Evolutionary conservation across 1,140 invertebrate species (phyloP), one percentile per base, ranked within the genome.

Genomic region (Cotesia glomerata): DNA sequence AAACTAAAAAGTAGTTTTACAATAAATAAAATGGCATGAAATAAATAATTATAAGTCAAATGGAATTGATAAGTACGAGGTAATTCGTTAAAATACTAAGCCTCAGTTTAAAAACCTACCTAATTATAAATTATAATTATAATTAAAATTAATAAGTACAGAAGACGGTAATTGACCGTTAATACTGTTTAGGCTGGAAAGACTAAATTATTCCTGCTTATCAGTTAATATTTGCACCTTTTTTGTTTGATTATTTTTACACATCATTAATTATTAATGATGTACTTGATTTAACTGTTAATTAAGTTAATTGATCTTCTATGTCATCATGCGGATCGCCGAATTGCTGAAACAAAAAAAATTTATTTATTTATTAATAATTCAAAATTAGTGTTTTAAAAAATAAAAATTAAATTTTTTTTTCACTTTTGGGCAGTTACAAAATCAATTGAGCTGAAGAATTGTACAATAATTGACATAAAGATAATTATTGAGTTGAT

Each of bases 201-300:
- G 34, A 74, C 32, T 39, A 58, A 49, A 54, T 63, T 34, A 13
- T 68, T 36, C 34, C 11, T 68, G 67, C 32, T 32, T 72, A 77
- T 11, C 64, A 85, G 82, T 70, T 86, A 5, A 80, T 86, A 0
- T 59, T 84, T 56, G 49, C 26, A 36, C 18, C 11, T 61, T 32
- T 61, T 32, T 18, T 61, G 26, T 35, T 14, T 4, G 45, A 54
- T 68, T 34, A 58, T 54, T 35, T 67, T 18, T 13, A 14, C 16
- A 16, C 52, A n/a, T 52, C 7, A 51, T 16, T 26, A 32, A 52
- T 56, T 56, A 16, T 61, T 16, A 61, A 51, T n/a, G 4, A 39
- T n/a, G 4, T 26, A 45, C 39, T 65, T n/a, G n/a, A 18, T 63
- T 63, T 36, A 32, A 54, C 11, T 18, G 58, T 39, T 9, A 39